These are phyloP conservation scores for Isaurus tuberculatus DNA, from an alignment of 92 coral and sea anemone species.

Conservation along the genomic window DNA sequence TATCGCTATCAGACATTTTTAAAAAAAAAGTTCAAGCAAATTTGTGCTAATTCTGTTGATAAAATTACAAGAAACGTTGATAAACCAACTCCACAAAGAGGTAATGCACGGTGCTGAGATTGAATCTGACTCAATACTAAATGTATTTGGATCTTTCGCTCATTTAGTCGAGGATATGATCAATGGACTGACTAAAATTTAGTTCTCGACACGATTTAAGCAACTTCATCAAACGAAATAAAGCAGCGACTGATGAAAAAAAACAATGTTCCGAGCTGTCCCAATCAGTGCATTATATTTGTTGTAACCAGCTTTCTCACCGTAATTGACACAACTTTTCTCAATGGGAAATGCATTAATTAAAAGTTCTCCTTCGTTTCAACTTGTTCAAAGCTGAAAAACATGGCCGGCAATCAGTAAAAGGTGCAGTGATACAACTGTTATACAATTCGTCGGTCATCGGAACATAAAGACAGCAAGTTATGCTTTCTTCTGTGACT, in stretches of 20 bases:
- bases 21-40: neutral
- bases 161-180: neutral
- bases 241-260: neutral
- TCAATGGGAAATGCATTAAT: neutral
- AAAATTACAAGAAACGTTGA: neutral
- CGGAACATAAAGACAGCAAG: neutral
- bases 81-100: neutral
- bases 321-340: neutral
- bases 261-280: neutral
- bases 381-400: neutral
- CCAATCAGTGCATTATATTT: neutral
- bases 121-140: neutral
- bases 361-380: neutral
- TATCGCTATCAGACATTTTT: slow-evolving; percentile 64
- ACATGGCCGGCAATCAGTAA: neutral
- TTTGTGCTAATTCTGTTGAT: neutral
- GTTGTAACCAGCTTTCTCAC: neutral
- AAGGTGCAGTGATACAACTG: neutral
- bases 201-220: neutral
- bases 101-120: neutral
- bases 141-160: neutral
- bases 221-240: neutral
- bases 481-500: neutral
- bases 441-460: neutral
- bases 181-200: neutral